A percentile compares a stretch with the other conserved stretches of the same genome.
Conservation (phyloP, 1,140 invertebrate genomes). For the Diabrotica virgifera region DNA sequence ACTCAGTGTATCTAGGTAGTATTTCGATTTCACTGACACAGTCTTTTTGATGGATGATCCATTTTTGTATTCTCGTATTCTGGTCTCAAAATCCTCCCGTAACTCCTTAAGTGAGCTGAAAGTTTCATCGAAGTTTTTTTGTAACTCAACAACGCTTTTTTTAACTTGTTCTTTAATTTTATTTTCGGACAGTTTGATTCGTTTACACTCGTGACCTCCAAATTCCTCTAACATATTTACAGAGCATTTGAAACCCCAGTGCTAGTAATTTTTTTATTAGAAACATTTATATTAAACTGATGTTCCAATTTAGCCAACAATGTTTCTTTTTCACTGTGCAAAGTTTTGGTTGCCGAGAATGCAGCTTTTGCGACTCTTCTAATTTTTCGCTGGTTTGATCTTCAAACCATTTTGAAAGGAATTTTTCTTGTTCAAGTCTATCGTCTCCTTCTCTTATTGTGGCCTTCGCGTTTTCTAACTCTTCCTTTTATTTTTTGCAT, state of each 20-base stretch:
- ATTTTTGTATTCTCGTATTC: not conserved
- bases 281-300: conserved; percentile 25
- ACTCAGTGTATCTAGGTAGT: not conserved
- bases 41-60: conserved; percentile 2
- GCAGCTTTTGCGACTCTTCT: conserved; percentile 22
- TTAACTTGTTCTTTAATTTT: not conserved
- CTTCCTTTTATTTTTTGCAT: conserved; percentile 16
- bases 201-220: not conserved
- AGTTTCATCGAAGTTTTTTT: not conserved
- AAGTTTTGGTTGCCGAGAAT: conserved; percentile 23
- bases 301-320: conserved; percentile 28
- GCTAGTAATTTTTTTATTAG: conserved; percentile 13
- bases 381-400: conserved; percentile 18
- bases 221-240: conserved; percentile 16
- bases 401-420: conserved; percentile 24
- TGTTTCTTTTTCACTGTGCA: conserved; percentile 22
- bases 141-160: not conserved
- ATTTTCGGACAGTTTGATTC: conserved; percentile 2
- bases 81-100: not conserved
- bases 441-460: conserved; percentile 20
- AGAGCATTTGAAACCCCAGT: conserved; percentile 8
- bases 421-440: conserved; percentile 25
- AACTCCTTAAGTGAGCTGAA: not conserved
- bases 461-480: conserved; percentile 21
- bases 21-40: not conserved